Conservation (phyloP, 2,113 vertebrate genomes). For the Notechis scutatus region DNA sequence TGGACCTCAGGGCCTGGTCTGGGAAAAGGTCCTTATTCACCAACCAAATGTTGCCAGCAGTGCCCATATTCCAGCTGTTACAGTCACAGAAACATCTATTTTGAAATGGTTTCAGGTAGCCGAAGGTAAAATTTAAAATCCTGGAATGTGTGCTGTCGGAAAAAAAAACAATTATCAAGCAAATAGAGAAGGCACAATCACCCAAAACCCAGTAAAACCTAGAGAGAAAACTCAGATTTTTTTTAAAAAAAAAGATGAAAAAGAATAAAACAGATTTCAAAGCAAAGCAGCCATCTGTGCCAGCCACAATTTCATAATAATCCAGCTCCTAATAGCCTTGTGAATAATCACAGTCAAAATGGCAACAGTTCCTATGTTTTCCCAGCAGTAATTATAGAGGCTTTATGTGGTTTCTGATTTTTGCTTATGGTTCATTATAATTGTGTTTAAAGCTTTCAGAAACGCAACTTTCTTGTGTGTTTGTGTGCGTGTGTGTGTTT, state of each 20-base stretch:
- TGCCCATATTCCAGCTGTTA: constrained; percentile 38
- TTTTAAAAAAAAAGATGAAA: constrained; percentile 21
- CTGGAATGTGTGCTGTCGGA: constrained; percentile 28
- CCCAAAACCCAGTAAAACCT: constrained; percentile 61
- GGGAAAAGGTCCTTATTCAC: background rate
- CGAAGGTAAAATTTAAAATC: constrained; percentile 47
- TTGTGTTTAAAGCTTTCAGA: constrained; percentile 51
- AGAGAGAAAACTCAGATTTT: constrained; percentile 43
- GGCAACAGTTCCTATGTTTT: constrained; percentile 48
- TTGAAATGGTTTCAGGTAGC: constrained; percentile 41
- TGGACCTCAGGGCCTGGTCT: background rate
- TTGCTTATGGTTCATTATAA: constrained; percentile 61
- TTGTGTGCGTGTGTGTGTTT: background rate
- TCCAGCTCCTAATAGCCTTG: constrained; percentile 58
- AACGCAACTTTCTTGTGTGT: background rate
- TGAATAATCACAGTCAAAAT: constrained; percentile 67
- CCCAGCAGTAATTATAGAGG: constrained; percentile 53
- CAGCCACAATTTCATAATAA: constrained; percentile 63
- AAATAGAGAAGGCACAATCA: constrained; percentile 66
- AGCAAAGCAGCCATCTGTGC: constrained; percentile 62
- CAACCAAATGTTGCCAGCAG: background rate
- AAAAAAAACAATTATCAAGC: constrained; percentile 59
- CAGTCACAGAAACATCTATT: constrained; percentile 28
- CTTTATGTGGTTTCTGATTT: constrained; percentile 60
- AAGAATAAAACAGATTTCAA: constrained; percentile 63